Conservation (phyloP, 2,113 vertebrate genomes). For the Maccullochella peelii region DNA sequence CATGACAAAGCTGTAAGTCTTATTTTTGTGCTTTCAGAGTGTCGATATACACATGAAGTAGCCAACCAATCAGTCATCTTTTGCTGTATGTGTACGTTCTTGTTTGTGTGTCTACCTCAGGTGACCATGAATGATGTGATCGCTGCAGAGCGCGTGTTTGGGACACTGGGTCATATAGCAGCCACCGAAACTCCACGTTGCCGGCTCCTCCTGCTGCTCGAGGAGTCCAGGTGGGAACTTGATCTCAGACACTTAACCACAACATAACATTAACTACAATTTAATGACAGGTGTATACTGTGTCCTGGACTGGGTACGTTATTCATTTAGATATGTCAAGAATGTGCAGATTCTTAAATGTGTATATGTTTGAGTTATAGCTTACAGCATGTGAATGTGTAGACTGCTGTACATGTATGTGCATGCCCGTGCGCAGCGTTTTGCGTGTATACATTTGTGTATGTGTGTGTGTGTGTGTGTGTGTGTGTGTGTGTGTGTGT, state of each 20-base stretch:
- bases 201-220: conserved; percentile 89
- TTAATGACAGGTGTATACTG: conserved; percentile 34
- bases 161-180: conserved; percentile 91
- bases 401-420: conserved; percentile 50
- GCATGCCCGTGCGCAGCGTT: conserved; percentile 48
- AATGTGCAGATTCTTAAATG: conserved; percentile 44
- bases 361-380: conserved; percentile 24
- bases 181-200: conserved; percentile 92
- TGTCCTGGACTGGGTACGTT: conserved; percentile 8
- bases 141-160: conserved; percentile 93
- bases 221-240: conserved; percentile 91
- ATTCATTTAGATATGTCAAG: conserved; percentile 46
- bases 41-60: background rate
- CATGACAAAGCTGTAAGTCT: conserved; percentile 1
- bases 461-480: conserved; percentile 28
- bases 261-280: conserved; percentile 17
- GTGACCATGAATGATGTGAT: conserved; percentile 92
- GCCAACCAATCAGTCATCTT: background rate
- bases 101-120: conserved; percentile 74
- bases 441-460: conserved; percentile 32
- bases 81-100: conserved; percentile 5
- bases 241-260: background rate
- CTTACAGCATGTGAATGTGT: conserved; percentile 27
- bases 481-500: conserved; percentile 24
- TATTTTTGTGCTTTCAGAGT: background rate